Evolutionary conservation across 2,113 vertebrate species (phyloP), one percentile per base, ranked within the genome.

Genomic region (Phasianus colchicus): DNA sequence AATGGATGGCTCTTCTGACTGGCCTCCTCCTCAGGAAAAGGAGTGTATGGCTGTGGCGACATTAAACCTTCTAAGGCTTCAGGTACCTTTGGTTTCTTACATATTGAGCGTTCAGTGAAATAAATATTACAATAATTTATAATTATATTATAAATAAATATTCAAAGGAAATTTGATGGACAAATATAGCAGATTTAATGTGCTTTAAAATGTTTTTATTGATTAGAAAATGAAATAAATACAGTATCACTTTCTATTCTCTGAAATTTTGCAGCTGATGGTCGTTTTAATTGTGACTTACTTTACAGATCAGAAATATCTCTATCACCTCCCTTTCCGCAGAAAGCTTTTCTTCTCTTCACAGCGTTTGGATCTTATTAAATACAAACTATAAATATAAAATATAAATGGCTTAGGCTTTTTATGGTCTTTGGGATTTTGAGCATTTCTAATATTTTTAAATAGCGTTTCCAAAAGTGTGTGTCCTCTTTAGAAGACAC

Each of bases 41-140:
- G 99, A 99, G 86, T 99, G 99, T 87, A 99, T 99, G 99, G 98
- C 99, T 20, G 99, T 99, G 45, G 98, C 99, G 16, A 98, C 99
- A 0, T 98, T 99, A 89, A 99, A 99, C 82, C 98, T 99, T 69
- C 98, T 99, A 6, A 97, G 99, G 55, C 98, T 99, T 34, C 99
- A 99, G 99, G 99, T 99, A 92, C 10, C 13, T 25, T 74, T 21
- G 6, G 0, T 92, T 89, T 86, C 32, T 67, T 81, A 45, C 0
- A 2, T 21, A 40, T 22, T 11, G 19, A 78, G 40, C 11, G 50
- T 16, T 55, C 1, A 1, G 6, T 60, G 30, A 79, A 20, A 13
- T 72, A n/a, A 63, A 58, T 43, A 29, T 72, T 92, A 47, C 48
- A 86, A 38, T 38, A 38, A 38, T 38, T 38, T 38, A 38, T 38